phyloP scores from a whole-genome alignment of 2,888 invertebrate species.

The Sminthurides aquaticus region DNA sequence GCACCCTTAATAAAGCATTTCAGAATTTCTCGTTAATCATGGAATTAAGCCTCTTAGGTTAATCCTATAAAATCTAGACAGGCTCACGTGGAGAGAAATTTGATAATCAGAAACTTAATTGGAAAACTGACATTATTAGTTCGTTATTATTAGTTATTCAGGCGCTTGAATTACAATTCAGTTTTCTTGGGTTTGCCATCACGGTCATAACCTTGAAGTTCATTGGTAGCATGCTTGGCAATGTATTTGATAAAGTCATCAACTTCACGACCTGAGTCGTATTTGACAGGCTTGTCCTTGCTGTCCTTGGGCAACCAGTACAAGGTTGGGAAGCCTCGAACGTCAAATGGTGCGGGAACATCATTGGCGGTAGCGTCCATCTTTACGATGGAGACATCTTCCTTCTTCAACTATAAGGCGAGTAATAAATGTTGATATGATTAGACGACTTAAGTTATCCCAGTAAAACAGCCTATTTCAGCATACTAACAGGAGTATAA shows the following conservation, averaged over 20 bases:
- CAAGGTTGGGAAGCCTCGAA: conserved; percentile 94
- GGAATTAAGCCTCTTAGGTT: no score
- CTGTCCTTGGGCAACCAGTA: conserved; percentile 86
- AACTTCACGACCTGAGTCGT: conserved; percentile 85
- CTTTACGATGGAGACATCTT: conserved; percentile 87
- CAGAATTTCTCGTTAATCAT: no score
- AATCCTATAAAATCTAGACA: no score
- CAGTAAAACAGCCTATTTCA: not conserved
- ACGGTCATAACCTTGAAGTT: conserved; percentile 78
- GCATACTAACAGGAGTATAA: no score
- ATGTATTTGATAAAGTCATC: conserved; percentile 93
- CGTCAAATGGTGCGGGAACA: conserved; percentile 83
- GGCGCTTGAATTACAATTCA: conserved; percentile 53
- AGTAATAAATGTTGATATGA: conserved; percentile 2
- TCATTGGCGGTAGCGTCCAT: conserved; percentile 99
- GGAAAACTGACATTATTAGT: no score
- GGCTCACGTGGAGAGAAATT: no score
- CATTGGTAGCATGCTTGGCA: conserved; percentile 79
- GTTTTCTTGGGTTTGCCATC: conserved; percentile 65
- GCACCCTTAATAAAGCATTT: no score
- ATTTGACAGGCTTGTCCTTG: conserved; percentile 69
- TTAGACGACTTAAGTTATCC: not conserved
- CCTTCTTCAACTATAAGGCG: conserved; percentile 61
- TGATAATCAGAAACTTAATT: no score
- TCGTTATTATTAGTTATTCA: not conserved